phyloP scores from a whole-genome alignment of 2,113 vertebrate genomes.

The Natator depressus region DNA sequence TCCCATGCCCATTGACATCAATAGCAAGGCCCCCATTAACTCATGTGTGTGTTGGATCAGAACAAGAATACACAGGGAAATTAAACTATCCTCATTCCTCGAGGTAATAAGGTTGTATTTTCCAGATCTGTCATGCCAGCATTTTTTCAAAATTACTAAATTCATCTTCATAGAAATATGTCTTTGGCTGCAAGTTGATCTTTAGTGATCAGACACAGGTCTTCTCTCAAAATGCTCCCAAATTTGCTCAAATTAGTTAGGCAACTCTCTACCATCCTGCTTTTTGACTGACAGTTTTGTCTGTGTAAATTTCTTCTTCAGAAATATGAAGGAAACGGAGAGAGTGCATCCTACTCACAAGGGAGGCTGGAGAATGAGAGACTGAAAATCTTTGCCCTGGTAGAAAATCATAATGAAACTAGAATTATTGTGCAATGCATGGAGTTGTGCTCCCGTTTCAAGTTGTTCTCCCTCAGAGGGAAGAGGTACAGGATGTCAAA shows the following conservation, averaged over 20 bases:
- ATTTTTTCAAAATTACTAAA: background rate
- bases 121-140: background rate
- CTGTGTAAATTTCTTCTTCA: background rate
- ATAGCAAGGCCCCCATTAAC: background rate
- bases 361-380: background rate
- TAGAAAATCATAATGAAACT: background rate
- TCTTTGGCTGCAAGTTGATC: background rate
- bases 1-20: background rate
- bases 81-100: background rate
- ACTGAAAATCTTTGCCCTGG: background rate
- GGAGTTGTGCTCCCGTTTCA: background rate
- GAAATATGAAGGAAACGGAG: background rate
- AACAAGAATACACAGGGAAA: background rate
- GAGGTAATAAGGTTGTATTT: background rate
- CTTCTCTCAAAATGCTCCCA: background rate
- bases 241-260: background rate
- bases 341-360: background rate
- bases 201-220: background rate
- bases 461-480: background rate
- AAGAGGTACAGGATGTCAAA: background rate
- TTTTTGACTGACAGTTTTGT: background rate
- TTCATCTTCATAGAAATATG: background rate
- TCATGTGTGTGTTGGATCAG: background rate
- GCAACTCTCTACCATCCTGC: background rate
- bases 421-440: background rate